Percentiles rank a stretch among this genome's conserved stretches.
These are phyloP conservation scores for Chaetophractus vellerosus DNA, from an alignment of 2,797 vertebrate species.

Conservation along the genomic window DNA sequence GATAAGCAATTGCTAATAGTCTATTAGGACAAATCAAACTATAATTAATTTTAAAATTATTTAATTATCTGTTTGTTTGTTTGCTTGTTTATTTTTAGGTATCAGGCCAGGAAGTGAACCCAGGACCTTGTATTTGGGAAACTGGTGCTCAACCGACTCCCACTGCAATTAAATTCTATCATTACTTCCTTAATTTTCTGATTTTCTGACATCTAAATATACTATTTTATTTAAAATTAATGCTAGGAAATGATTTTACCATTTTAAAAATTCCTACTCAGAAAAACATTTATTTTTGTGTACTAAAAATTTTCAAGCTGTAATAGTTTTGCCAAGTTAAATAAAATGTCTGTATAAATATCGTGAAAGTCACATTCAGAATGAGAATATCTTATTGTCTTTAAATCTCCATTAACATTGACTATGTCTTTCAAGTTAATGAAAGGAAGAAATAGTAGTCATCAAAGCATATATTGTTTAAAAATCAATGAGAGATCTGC, in stretches of 20 bases:
- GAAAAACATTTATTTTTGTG: slow-evolving; percentile 22
- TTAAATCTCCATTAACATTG: slow-evolving; percentile 60
- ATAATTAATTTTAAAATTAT: background rate
- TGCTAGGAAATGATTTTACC: background rate
- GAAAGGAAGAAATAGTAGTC: slow-evolving; percentile 62
- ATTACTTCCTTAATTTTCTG: background rate
- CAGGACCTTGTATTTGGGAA: too few relatives aligned
- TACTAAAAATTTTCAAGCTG: background rate
- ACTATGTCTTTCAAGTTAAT: slow-evolving; percentile 79
- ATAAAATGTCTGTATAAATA: background rate
- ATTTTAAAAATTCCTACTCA: background rate
- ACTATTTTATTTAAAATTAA: background rate
- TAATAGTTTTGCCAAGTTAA: slow-evolving; percentile 11
- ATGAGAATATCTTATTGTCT: slow-evolving; percentile 24
- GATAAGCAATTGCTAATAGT: background rate
- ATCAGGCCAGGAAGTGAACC: too few relatives aligned
- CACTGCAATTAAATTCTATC: background rate
- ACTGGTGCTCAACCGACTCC: too few relatives aligned
- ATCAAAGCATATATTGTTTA: slow-evolving; percentile 76
- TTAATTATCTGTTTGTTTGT: too few relatives aligned
- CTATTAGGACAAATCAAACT: background rate
- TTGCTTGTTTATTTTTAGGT: too few relatives aligned
- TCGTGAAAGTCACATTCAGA: slow-evolving; percentile 1
- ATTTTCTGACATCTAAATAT: background rate
- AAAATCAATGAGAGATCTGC: slow-evolving; percentile 70